A percentile compares a stretch with the other conserved stretches of the same genome.
phyloP scores from a whole-genome alignment of 30 jellyfish, hydroid and myxozoan genomes.

The Aurelia sp. region DNA sequence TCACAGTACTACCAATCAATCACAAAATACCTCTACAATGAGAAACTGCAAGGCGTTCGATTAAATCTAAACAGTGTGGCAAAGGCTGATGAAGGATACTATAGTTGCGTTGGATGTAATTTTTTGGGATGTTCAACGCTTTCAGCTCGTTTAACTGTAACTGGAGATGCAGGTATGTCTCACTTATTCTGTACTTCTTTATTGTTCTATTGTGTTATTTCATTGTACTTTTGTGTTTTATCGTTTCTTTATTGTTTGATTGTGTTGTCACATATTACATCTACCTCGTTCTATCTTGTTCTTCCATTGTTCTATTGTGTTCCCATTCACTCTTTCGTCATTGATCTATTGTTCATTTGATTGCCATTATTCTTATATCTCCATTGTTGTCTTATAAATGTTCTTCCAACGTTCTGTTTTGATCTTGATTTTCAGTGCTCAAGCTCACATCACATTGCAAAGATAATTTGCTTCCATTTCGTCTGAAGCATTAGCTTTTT shows the following conservation, averaged over 20 bases:
- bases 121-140: constrained; percentile 81
- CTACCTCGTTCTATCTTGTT: not conserved
- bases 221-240: not conserved
- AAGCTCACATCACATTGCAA: no score
- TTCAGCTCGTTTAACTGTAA: constrained; percentile 69
- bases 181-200: not conserved
- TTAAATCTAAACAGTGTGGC: constrained; percentile 68
- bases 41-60: constrained; percentile 68
- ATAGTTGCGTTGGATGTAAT: constrained; percentile 87
- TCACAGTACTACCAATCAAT: constrained; percentile 51
- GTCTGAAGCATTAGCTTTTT: no score
- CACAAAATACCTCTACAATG: constrained; percentile 26
- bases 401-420: no score
- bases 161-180: constrained; percentile 50
- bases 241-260: not conserved
- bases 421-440: constrained; percentile 18
- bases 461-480: no score
- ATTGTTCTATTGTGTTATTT: not conserved
- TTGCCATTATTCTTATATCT: not conserved
- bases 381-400: not conserved
- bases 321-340: not conserved
- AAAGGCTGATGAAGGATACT: constrained; percentile 75
- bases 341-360: not conserved
- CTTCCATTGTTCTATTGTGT: not conserved
- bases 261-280: not conserved